A percentile compares a stretch with the other conserved stretches of the same genome.
These are phyloP conservation scores for Acanthisitta chloris DNA, from an alignment of 2,113 vertebrate genomes.

Conservation along the genomic window DNA sequence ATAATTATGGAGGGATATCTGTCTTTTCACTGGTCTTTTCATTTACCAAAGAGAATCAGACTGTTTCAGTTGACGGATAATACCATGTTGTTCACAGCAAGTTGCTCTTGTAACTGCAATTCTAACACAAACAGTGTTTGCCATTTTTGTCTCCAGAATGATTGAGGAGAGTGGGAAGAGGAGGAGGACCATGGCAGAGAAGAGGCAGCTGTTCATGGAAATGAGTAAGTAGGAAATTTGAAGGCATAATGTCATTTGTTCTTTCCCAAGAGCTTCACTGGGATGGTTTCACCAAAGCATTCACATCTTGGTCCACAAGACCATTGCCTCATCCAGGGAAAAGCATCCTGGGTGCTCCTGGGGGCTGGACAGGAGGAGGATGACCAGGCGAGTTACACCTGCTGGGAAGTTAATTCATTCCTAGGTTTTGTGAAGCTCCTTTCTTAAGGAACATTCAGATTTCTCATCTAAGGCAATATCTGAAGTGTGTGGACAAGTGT, in stretches of 20 bases:
- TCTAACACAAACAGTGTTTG: not conserved
- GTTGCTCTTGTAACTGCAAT: not conserved
- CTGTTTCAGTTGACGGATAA: not conserved
- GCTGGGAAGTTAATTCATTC: fast-evolving
- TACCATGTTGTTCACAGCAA: not conserved
- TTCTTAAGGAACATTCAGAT: not conserved
- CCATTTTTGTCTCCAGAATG: constrained; percentile 81
- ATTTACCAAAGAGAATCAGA: fast-evolving
- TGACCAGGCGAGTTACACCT: fast-evolving
- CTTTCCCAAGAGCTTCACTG: not conserved
- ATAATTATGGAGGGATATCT: fast-evolving
- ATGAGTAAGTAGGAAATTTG: constrained; percentile 87
- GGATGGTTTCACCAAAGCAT: not conserved
- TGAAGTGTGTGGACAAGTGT: fast-evolving
- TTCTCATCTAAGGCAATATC: not conserved
- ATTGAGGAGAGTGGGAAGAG: constrained; percentile 97
- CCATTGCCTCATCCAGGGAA: not conserved
- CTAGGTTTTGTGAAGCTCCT: not conserved
- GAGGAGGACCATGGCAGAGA: constrained; percentile 93
- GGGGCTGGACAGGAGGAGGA: not conserved
- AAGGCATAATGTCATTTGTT: not conserved
- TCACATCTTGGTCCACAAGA: not conserved
- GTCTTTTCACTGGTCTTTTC: not conserved
- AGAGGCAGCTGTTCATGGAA: constrained; percentile 99
- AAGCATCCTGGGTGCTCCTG: not conserved